Conservation (phyloP, 2,113 vertebrate species). For the Coracopsis vasa region DNA sequence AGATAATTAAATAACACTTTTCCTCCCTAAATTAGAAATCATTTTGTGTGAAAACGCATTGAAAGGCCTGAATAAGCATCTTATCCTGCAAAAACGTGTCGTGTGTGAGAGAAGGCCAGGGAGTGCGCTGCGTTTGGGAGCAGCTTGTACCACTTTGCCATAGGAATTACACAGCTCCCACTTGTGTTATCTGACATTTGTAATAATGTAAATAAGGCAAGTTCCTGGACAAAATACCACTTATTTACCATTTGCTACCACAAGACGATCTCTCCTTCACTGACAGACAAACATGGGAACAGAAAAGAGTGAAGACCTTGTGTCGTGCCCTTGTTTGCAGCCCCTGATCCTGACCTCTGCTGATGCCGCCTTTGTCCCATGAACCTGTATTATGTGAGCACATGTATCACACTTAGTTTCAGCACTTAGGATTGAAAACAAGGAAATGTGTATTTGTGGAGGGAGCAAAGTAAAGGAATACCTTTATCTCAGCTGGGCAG, state of each 20-base stretch:
- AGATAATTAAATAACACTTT: conserved; percentile 71
- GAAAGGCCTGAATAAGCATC: neutral
- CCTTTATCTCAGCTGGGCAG: neutral
- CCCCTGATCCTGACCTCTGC: neutral
- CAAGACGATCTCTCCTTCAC: neutral
- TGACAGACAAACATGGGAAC: neutral
- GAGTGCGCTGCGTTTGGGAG: neutral
- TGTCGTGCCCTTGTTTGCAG: neutral
- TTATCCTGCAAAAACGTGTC: neutral
- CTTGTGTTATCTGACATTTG: neutral
- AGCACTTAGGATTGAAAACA: neutral
- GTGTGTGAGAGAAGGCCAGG: neutral
- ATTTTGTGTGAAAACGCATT: neutral
- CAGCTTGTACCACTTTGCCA: neutral
- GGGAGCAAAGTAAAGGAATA: neutral
- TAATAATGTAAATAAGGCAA: neutral
- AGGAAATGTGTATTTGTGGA: neutral
- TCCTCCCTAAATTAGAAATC: neutral
- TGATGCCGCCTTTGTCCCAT: neutral
- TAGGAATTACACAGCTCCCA: neutral
- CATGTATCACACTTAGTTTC: neutral
- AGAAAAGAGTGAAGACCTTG: neutral
- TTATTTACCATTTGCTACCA: neutral
- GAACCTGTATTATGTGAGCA: neutral
- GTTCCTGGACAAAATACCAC: neutral